Evolutionary conservation across 2,797 vertebrate species (phyloP).

Genomic region (Ctenochaetus hawaiiensis): DNA sequence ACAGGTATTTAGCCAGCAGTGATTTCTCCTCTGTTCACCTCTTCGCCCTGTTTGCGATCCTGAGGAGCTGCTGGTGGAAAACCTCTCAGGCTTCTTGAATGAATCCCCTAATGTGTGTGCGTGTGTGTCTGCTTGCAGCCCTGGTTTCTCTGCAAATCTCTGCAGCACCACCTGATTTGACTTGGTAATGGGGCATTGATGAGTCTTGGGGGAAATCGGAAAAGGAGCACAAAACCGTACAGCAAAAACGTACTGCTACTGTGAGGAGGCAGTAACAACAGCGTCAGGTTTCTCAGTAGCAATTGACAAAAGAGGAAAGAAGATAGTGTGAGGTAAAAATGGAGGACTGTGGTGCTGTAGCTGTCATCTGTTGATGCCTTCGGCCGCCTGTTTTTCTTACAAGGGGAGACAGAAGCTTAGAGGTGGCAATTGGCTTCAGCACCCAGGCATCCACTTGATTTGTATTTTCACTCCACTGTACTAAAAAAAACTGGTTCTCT

Average conservation of each 20-base stretch:
- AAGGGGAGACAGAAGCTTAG: conserved; percentile 66
- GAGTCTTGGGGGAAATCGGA: conserved; percentile 90
- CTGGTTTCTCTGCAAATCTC: conserved; percentile 83
- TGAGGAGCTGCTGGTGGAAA: conserved; percentile 70
- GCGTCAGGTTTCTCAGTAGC: conserved; percentile 82
- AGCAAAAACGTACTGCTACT: conserved; percentile 75
- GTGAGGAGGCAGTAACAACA: conserved; percentile 82
- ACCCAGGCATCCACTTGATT: conserved; percentile 55
- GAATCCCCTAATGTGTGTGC: conserved; percentile 72
- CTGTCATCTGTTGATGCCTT: conserved; percentile 83
- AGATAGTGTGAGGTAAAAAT: conserved; percentile 47
- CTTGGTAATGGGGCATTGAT: conserved; percentile 98
- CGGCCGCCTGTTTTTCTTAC: conserved; percentile 69
- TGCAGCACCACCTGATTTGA: conserved; percentile 98
- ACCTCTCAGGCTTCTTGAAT: conserved; percentile 87
- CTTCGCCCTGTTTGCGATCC: conserved; percentile 65
- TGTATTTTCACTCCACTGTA: conserved; percentile 61
- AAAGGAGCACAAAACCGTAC: conserved; percentile 83
- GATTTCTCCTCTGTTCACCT: conserved; percentile 72
- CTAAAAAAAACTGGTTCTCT: conserved; percentile 60
- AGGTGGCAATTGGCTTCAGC: conserved; percentile 65
- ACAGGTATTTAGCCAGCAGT: conserved; percentile 70
- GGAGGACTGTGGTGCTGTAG: conserved; percentile 73
- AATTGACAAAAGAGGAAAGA: conserved; percentile 79
- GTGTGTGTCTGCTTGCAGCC: conserved; percentile 46